These are phyloP conservation scores for Peromyscus aztecus DNA, from an alignment of 2,797 vertebrate genomes.

Conservation along the genomic window DNA sequence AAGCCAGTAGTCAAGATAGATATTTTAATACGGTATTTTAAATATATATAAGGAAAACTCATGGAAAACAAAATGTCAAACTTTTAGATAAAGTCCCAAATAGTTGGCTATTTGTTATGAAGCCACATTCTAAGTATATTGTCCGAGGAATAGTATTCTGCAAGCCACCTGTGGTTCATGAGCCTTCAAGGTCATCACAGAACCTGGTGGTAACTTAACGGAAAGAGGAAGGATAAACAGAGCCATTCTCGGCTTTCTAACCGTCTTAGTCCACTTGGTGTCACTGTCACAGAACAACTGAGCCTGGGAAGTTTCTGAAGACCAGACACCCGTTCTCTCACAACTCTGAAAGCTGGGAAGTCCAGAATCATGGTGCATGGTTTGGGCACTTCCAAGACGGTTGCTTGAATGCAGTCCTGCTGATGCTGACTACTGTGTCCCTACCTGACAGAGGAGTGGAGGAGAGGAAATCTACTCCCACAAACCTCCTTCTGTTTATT, in stretches of 20 bases:
- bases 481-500: neutral
- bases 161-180: neutral
- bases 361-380: neutral
- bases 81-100: neutral
- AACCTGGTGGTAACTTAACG: accelerated
- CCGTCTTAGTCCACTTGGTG: neutral
- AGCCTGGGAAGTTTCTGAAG: neutral
- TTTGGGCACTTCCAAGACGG: neutral
- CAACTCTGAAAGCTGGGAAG: neutral
- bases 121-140: neutral
- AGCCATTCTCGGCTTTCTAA: neutral
- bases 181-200: accelerated
- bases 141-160: neutral
- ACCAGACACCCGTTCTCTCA: neutral
- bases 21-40: neutral
- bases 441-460: neutral
- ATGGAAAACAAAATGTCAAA: neutral
- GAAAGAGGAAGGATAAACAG: neutral
- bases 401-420: neutral
- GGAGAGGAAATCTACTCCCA: neutral
- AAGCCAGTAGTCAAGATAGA: neutral
- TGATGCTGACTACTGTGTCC: neutral
- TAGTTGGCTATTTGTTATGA: neutral
- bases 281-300: neutral
- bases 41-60: neutral